Evolutionary conservation across 2,888 invertebrate genomes (phyloP), one percentile per base, ranked within the genome.

Genomic region (Gymnosoma rotundatum): DNA sequence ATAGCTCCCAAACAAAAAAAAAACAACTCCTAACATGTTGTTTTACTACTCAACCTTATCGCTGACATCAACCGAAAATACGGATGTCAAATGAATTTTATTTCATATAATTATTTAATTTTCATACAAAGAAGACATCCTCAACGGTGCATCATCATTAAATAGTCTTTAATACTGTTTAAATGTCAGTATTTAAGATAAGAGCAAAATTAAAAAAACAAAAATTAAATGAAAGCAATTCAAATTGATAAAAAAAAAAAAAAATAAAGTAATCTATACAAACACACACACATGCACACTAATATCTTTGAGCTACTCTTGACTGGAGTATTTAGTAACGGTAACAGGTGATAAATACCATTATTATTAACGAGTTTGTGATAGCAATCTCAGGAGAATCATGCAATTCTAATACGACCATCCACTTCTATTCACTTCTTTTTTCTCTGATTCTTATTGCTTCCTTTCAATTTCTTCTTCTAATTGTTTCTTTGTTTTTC

Each of bases 231-330:
- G 50, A 60, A 67, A 64, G 38, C 36, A 38, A 38, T 58, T 60
- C n/a, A 21, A 50, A 67, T 50, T 76, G 76, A 76, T 76, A 58
- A 75, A 32, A 32, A 32, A 32, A 76, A 67, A 58, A 75, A 32
- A 32, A 32, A 32, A 32, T 32, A 7, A 32, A 7, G 4, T 32
- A 32, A 32, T 32, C 32, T 32, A 5, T 32, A 32, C 8, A 32
- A 32, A 32, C 32, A 32, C 8, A 66, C 48, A 38, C 9, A 20
- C 20, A 61, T 4, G 32, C 10, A 16, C 32, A 45, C 21, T 18
- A 1, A 7, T 32, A n/a, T 4, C 18, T 10, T 14, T 7, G 36
- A 25, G 52, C 8, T 42, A 21, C 52, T 36, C 42, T 58, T 20
- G 21, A 20, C 42, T 67, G 2, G 25, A 52, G 20, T 52, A 12